Conservation (phyloP, 2,797 vertebrate genomes). For the Melanotaenia pygmaea region DNA sequence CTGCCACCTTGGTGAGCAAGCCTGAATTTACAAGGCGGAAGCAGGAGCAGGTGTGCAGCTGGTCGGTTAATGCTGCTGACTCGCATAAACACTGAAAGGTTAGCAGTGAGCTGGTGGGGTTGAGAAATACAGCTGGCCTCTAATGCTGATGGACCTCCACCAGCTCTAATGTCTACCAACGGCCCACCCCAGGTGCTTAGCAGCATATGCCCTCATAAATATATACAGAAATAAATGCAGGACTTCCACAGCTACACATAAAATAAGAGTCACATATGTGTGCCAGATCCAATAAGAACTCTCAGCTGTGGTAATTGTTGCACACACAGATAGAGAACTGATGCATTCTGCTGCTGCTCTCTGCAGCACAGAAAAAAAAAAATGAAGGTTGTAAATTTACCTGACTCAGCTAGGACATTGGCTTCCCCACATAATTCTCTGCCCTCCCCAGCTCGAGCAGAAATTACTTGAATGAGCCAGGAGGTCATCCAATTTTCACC, state of each 20-base stretch:
- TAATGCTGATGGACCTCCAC: slow-evolving; percentile 72
- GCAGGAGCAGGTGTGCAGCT: slow-evolving; percentile 64
- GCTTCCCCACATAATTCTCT: slow-evolving; percentile 31
- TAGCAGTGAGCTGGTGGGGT: slow-evolving; percentile 64
- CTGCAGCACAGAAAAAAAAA: slow-evolving; percentile 22
- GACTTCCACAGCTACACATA: neutral
- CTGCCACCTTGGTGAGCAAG: slow-evolving; percentile 5
- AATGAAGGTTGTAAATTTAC: slow-evolving; percentile 37
- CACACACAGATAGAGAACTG: slow-evolving; percentile 31
- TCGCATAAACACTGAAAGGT: slow-evolving; percentile 63
- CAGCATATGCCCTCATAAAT: slow-evolving; percentile 31
- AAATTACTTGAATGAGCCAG: slow-evolving; percentile 30
- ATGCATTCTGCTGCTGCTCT: slow-evolving; percentile 48
- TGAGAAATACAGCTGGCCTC: slow-evolving; percentile 70
- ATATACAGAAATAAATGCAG: neutral
- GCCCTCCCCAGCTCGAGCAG: slow-evolving; percentile 13
- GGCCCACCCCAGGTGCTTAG: slow-evolving; percentile 62
- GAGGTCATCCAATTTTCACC: slow-evolving; percentile 29
- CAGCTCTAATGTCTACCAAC: slow-evolving; percentile 58
- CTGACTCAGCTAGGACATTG: slow-evolving; percentile 22
- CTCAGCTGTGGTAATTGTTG: slow-evolving; percentile 55
- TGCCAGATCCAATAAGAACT: slow-evolving; percentile 59
- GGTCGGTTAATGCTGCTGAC: slow-evolving; percentile 65
- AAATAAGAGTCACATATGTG: slow-evolving; percentile 46
- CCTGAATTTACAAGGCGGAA: slow-evolving; percentile 34